phyloP scores from a whole-genome alignment of 2,797 vertebrate species.

The Corythornis leucogaster region DNA sequence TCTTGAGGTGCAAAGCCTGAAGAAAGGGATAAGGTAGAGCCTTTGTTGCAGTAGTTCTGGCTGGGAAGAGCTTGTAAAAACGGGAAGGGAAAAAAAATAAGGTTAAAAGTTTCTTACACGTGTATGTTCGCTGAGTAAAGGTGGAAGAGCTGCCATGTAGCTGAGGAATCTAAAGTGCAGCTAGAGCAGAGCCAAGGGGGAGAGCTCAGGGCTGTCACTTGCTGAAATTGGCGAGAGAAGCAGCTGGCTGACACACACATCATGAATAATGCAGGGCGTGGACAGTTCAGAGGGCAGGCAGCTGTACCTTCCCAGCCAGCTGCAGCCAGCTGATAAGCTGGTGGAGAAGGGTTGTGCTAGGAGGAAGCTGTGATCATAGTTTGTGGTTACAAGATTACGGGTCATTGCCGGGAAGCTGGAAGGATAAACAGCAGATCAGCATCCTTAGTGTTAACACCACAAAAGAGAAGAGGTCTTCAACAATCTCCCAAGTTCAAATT shows the following conservation, averaged over 20 bases:
- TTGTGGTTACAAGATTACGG: constrained; percentile 18
- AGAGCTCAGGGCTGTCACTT: not conserved
- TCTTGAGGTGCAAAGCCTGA: not conserved
- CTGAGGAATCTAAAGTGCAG: not conserved
- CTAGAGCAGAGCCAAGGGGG: not conserved
- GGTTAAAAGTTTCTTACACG: not conserved
- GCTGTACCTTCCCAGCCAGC: constrained; percentile 35
- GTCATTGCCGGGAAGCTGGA: constrained; percentile 23
- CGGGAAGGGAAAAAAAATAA: not conserved
- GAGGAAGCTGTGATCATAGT: constrained; percentile 42
- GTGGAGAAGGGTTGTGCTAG: not conserved
- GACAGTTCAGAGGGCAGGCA: constrained; percentile 32
- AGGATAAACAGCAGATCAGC: constrained; percentile 19
- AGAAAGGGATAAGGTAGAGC: not conserved
- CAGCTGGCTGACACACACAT: constrained; percentile 9
- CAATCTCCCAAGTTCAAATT: not conserved
- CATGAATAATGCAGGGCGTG: constrained; percentile 46
- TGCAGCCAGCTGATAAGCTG: constrained; percentile 55
- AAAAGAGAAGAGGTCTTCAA: constrained; percentile 17
- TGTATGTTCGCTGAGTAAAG: not conserved
- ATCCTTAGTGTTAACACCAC: not conserved
- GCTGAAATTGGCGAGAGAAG: not conserved
- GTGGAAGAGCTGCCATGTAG: not conserved
- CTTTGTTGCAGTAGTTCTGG: not conserved
- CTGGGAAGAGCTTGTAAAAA: not conserved